phyloP scores from a whole-genome alignment of 92 coral and sea anemone genomes.

The Pocillopora grandis region DNA sequence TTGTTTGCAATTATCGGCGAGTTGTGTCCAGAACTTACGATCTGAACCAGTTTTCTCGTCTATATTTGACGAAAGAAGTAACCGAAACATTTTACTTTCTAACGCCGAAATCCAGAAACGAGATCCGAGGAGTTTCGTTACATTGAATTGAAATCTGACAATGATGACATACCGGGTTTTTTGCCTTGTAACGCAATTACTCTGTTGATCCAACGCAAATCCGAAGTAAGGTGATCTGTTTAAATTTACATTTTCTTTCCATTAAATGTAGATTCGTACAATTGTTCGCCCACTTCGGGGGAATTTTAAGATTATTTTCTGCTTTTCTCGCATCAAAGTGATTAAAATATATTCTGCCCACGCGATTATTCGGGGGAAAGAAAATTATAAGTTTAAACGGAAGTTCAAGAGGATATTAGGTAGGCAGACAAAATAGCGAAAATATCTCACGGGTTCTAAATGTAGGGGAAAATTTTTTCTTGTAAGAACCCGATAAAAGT shows the following conservation, averaged over 20 bases:
- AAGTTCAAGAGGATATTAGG: constrained; percentile 3
- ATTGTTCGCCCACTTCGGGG: not conserved
- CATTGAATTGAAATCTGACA: no score
- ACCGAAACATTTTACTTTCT: not conserved
- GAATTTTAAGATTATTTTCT: constrained; percentile 4
- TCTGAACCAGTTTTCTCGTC: no score
- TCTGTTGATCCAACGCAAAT: not conserved
- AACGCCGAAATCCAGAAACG: no score
- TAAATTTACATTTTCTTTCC: not conserved
- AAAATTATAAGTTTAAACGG: not conserved
- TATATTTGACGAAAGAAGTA: not conserved
- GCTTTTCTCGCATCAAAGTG: not conserved
- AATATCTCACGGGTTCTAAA: not conserved
- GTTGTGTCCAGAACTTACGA: no score
- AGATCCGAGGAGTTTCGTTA: not conserved
- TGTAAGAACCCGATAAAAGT: no score
- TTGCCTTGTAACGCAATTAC: constrained; percentile 17
- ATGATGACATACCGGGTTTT: not conserved
- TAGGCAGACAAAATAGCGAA: constrained; percentile 18
- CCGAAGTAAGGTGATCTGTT: not conserved
- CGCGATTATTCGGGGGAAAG: constrained; percentile 7
- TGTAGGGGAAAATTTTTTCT: not conserved
- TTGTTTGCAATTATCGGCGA: no score
- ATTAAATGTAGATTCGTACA: not conserved
- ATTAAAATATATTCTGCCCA: not conserved